Base-by-base conservation (phyloP, 2,888 invertebrate genomes). In the Hirtodrosophila duncani region DNA sequence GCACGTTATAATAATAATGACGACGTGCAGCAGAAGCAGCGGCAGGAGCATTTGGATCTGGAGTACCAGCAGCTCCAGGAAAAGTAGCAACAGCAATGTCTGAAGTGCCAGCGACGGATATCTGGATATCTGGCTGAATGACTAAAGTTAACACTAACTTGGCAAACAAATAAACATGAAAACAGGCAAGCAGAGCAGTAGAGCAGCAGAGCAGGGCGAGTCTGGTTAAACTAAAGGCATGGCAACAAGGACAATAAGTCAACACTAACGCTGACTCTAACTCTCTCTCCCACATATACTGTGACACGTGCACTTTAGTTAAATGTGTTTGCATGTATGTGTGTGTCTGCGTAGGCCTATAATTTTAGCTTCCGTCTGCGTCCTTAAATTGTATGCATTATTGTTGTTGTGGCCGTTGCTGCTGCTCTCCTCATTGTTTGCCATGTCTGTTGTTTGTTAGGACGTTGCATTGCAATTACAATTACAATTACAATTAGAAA, bases 71-170 rank as follows among this genome's bases (percentile, higher is more conserved):
- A 23, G 31, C 24, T 26, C 11, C 24, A 36, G 11, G 23, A 50
- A 13, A 31, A 50, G 51, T 26, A 34, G 39, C 49, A 29, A 29
- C 60, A 59, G 60, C 18, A 56, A 56, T 58, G 68, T 69, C 81
- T 78, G 81, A 71, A 74, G 81, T 74, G 81, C 57, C 77, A 66
- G 52, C 75, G 58, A 57, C 72, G 72, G 75, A 74, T 74, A 74
- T 81, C 79, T 74, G 72, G 75, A 74, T 74, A 74, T 81, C 79
- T 74, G 75, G 81, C 58, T 81, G 74, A 75, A 81, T 77, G 77
- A 77, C 82, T 81, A 69, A 78, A 78, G 79, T 82, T 81, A 82
- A 78, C 77, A 78, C 82, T 82, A 81, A 78, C 67, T 75, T 75
- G 70, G 80, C 81, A 72, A 81, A 81, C 81, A 81, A 69, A 71